phyloP scores from a whole-genome alignment of 2,888 invertebrate species.

The Priocnemis perturbator region DNA sequence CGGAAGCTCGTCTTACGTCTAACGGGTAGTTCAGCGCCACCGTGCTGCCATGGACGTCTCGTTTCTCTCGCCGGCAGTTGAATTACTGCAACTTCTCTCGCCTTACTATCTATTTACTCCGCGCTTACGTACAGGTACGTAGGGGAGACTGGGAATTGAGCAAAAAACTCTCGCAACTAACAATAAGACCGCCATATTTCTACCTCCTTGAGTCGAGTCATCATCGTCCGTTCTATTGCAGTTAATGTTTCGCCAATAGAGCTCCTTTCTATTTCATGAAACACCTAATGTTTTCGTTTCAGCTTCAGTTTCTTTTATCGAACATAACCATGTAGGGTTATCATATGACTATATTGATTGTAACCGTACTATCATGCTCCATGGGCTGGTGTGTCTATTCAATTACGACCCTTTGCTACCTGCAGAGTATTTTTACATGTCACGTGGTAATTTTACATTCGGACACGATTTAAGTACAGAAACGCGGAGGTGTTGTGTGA shows the following conservation, averaged over 20 bases:
- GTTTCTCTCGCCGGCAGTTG: conserved; percentile 25
- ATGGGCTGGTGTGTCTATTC: too few species aligned
- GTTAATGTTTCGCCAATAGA: conserved; percentile 4
- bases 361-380: too few species aligned
- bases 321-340: too few species aligned
- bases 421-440: too few species aligned
- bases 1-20: conserved; percentile 37
- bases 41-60: conserved; percentile 17
- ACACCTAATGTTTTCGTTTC: too few species aligned
- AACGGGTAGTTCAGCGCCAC: conserved; percentile 25
- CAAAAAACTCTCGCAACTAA: conserved; percentile 3
- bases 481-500: too few species aligned
- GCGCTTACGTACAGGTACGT: conserved; percentile 10
- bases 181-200: conserved; percentile 3
- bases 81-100: conserved; percentile 39
- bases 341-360: too few species aligned
- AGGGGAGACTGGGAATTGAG: conserved; percentile 1
- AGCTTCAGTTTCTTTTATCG: too few species aligned
- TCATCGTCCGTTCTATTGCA: background rate
- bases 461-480: too few species aligned
- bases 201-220: background rate
- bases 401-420: too few species aligned
- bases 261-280: background rate
- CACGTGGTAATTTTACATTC: too few species aligned
- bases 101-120: conserved; percentile 32